Percentiles rank a stretch among this genome's conserved stretches.
Conservation (phyloP, 2,888 invertebrate genomes). For the Nasonovia ribisnigri region DNA sequence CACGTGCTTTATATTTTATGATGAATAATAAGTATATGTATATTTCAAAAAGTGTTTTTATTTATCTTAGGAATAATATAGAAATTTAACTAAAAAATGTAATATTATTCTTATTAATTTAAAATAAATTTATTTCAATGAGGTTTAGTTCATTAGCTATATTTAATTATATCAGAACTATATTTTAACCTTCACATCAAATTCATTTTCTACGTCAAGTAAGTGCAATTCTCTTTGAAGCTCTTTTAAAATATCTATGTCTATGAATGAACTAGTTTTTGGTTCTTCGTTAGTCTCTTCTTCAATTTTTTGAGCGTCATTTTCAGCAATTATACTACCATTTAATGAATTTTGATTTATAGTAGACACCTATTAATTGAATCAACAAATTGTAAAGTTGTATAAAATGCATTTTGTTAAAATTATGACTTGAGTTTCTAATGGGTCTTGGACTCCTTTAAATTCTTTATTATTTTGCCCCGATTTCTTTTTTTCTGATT, state of each 20-base stretch:
- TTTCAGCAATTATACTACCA: constrained; percentile 47
- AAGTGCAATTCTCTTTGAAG: constrained; percentile 78
- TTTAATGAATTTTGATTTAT: constrained; percentile 54
- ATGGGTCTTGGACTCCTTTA: constrained; percentile 74
- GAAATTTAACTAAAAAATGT: neutral
- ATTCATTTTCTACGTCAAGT: constrained; percentile 79
- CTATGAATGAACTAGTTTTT: constrained; percentile 72
- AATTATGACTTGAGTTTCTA: constrained; percentile 74
- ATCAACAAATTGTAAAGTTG: neutral
- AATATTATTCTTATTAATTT: neutral
- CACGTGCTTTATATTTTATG: neutral
- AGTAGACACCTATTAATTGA: constrained; percentile 40
- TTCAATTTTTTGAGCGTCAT: constrained; percentile 66
- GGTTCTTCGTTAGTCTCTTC: constrained; percentile 73
- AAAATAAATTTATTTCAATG: neutral
- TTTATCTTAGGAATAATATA: neutral
- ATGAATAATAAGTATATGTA: neutral
- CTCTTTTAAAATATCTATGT: constrained; percentile 77
- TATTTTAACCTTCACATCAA: constrained; percentile 75
- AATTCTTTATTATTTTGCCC: constrained; percentile 71
- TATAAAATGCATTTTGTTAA: neutral
- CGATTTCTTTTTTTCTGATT: constrained; percentile 47
- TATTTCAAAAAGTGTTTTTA: too few relatives aligned
- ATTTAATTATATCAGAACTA: neutral
- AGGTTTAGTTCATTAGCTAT: neutral